Base-by-base conservation (phyloP, 2,888 invertebrate species). In the Zele albiditarsus region DNA sequence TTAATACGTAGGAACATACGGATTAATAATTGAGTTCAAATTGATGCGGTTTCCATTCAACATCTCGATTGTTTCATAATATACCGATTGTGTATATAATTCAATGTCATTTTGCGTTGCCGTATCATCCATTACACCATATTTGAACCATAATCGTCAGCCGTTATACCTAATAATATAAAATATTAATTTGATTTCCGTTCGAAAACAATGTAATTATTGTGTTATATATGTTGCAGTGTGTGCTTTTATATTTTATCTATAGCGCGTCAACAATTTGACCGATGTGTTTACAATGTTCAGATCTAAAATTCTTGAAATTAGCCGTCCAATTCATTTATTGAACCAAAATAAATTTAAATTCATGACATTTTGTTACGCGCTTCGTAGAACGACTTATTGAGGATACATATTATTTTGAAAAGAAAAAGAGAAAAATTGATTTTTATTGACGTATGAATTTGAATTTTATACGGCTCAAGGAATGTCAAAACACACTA, bases 21-120 rank as follows among this genome's bases (percentile, higher is more conserved):
- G 25, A 42, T 70, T 38, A 70, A 70, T 58, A 69, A 69, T 6
- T 70, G 27, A 27, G 53, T n/a, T 69, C 20, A 20, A 27, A 58
- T 70, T 70, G 70, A 33, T 70, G 60, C 60, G 25, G 28, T 33
- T 42, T 60, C 70, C 58, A 70, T 70, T 42, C n/a, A 49, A 46
- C 25, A 53, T 46, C 23, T 31, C 27, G n/a, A 49, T 28, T 67
- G 12, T 27, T n/a, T 67, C 46, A 27, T 67, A 27, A 28, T 67
- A 67, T 67, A 46, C n/a, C 27, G 3, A 67, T 46, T 16, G 49
- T 49, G 31, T 23, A 25, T 67, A 67, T 16, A 46, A 46, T 27
- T 27, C 23, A 53, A 53, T 53, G 46, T 46, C 46, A 53, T 53
- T n/a, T 20, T 8, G 8, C 8, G 8, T 53, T 53, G 20, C 10